Evolutionary conservation across 2,888 invertebrate genomes (phyloP).

Genomic region (Phengaris alcon): DNA sequence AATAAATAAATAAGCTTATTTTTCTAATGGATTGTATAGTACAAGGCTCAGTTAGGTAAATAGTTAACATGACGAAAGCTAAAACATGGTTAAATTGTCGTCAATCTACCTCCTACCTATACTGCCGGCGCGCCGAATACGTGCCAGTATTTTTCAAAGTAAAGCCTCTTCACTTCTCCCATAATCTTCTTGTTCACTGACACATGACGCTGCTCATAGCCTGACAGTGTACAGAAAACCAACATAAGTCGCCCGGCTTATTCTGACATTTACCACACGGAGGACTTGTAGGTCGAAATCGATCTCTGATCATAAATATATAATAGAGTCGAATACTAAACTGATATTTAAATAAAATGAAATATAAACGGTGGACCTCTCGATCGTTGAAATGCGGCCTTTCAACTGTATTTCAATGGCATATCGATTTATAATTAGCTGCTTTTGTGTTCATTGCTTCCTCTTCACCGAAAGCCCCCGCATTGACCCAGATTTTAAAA

Average conservation of each 20-base stretch:
- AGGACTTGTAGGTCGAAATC: too few relatives aligned
- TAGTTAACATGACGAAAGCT: not conserved
- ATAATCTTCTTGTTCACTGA: not conserved
- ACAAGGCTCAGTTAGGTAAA: not conserved
- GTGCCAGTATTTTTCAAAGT: too few relatives aligned
- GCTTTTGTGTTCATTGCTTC: not conserved
- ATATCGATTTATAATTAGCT: slow-evolving; percentile 16
- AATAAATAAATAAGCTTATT: not conserved
- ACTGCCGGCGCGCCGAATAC: not conserved
- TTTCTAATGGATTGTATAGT: not conserved
- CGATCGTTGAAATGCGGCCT: not conserved
- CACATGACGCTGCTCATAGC: not conserved
- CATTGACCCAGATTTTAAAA: not conserved
- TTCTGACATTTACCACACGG: not conserved
- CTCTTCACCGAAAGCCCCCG: not conserved
- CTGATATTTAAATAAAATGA: not conserved
- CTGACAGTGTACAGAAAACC: not conserved
- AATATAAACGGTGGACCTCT: not conserved
- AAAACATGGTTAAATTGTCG: not conserved
- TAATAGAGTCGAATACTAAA: too few relatives aligned
- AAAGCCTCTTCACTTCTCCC: not conserved
- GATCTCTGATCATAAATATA: too few relatives aligned
- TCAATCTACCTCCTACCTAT: not conserved
- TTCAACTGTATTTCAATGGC: not conserved
- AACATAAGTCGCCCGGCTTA: not conserved